Evolutionary conservation across 2,113 vertebrate genomes (phyloP).

Genomic region (Lontra canadensis): DNA sequence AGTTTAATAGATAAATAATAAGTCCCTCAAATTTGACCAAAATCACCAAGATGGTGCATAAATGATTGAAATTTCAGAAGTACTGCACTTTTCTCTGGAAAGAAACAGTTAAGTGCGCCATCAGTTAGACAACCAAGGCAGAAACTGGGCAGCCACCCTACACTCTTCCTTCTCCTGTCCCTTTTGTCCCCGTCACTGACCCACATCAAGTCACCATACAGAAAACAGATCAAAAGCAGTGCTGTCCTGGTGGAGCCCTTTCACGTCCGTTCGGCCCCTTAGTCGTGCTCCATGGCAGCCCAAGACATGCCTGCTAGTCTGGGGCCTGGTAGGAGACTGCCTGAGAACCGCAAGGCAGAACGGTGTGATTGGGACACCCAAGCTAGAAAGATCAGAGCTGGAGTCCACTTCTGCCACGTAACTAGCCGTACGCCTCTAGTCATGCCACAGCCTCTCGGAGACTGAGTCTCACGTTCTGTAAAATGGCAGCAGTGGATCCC

Average conservation of each 20-base stretch:
- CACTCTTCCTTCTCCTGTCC: neutral
- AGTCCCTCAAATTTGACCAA: neutral
- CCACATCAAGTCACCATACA: neutral
- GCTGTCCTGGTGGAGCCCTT: neutral
- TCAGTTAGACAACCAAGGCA: neutral
- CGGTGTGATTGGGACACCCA: neutral
- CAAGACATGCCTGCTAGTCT: neutral
- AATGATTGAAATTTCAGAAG: constrained; percentile 2
- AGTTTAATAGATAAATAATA: neutral
- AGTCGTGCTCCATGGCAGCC: neutral
- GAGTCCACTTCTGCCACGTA: neutral
- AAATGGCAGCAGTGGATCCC: neutral
- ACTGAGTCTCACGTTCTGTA: neutral
- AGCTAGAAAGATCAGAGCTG: neutral
- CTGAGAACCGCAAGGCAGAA: neutral
- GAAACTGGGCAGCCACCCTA: neutral
- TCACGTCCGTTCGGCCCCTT: neutral
- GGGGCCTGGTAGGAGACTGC: neutral
- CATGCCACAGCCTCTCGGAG: neutral
- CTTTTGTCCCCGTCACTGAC: neutral
- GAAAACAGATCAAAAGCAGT: neutral
- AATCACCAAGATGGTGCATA: neutral
- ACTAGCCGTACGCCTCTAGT: neutral
- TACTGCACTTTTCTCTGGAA: neutral
- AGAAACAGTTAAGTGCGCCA: neutral